A percentile compares a stretch with the other conserved stretches of the same genome.
phyloP scores from a whole-genome alignment of 2,888 invertebrate species.

The Belgica antarctica region DNA sequence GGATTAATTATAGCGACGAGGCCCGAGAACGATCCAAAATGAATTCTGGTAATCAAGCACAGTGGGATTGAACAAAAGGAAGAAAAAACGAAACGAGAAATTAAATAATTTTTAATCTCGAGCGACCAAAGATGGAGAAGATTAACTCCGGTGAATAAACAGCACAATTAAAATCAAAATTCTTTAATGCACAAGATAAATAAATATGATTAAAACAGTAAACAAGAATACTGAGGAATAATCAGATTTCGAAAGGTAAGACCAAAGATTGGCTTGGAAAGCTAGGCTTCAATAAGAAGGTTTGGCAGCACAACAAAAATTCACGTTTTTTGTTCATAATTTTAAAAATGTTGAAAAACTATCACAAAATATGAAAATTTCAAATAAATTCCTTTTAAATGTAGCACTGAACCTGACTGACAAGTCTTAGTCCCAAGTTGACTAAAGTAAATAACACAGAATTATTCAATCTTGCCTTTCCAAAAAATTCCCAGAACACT shows the following conservation, averaged over 20 bases:
- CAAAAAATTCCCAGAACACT: conserved; percentile 17
- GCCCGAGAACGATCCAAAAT: neutral
- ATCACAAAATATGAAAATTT: too few species aligned
- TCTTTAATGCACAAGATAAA: neutral
- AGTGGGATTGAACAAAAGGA: conserved; percentile 17
- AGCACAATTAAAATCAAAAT: neutral
- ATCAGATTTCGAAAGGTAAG: neutral
- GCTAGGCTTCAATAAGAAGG: too few species aligned
- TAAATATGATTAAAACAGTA: conserved; percentile 12
- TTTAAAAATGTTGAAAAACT: too few species aligned
- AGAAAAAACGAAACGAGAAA: neutral
- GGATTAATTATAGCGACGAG: conserved; percentile 39
- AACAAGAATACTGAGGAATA: too few species aligned
- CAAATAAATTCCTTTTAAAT: too few species aligned
- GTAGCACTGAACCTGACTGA: too few species aligned
- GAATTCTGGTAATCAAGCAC: conserved; percentile 27
- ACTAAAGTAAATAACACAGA: conserved; percentile 15
- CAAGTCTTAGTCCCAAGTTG: neutral
- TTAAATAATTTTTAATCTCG: neutral
- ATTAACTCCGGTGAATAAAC: conserved; percentile 3
- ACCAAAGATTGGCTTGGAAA: too few species aligned
- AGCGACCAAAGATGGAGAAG: neutral
- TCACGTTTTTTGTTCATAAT: too few species aligned
- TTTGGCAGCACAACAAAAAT: too few species aligned
- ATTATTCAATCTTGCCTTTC: neutral